Evolutionary conservation across 2,113 vertebrate genomes (phyloP).

Genomic region (Excalfactoria chinensis): DNA sequence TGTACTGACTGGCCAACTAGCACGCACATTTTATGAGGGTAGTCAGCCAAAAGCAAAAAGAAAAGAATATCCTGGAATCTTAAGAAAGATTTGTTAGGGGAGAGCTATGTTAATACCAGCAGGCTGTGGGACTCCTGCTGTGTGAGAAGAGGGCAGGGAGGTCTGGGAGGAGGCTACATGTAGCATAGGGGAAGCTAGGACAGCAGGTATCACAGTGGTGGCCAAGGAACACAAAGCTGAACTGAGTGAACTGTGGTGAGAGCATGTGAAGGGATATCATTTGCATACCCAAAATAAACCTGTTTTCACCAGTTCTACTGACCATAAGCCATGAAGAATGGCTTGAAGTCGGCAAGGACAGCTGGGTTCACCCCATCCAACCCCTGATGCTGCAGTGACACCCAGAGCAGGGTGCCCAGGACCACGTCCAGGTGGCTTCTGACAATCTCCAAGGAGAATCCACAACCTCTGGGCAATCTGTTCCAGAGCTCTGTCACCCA

Average conservation of each 20-base stretch:
- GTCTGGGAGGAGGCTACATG: rapidly evolving
- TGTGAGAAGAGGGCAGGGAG: not conserved
- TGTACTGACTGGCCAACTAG: not conserved
- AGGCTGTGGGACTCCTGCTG: not conserved
- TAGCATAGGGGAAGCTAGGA: not conserved
- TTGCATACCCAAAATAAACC: not conserved
- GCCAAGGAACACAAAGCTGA: not conserved
- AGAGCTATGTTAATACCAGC: not conserved
- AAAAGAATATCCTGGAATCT: not conserved
- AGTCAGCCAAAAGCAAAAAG: not conserved
- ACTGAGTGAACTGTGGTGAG: not conserved
- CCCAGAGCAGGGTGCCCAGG: not conserved
- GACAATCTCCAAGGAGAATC: not conserved
- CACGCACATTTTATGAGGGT: not conserved
- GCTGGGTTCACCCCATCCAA: not conserved
- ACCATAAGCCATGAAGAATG: too few relatives aligned
- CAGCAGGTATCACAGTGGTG: rapidly evolving
- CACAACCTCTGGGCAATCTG: not conserved
- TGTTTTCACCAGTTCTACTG: not conserved
- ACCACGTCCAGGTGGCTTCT: not conserved
- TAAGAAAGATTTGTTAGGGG: not conserved
- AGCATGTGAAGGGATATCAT: not conserved
- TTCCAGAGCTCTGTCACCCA: not conserved
- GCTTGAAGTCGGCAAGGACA: not conserved
- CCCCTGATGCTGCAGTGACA: not conserved